A percentile compares a stretch with the other conserved stretches of the same genome.
phyloP scores from a whole-genome alignment of 2,888 invertebrate species.

The Coleophora deauratella region DNA sequence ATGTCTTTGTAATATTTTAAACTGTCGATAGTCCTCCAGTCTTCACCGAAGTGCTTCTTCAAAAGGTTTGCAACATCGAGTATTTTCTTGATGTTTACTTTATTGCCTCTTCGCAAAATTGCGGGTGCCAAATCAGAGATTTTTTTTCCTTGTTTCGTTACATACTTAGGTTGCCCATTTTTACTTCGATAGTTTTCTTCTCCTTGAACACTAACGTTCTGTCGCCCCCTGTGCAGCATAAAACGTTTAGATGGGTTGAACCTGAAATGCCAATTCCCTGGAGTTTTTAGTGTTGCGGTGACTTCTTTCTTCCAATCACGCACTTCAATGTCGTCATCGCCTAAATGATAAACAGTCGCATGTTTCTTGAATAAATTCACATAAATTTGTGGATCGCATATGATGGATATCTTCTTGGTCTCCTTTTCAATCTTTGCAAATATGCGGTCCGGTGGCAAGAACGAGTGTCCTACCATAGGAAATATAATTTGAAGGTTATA shows the following conservation, averaged over 20 bases:
- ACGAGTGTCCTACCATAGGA: constrained; percentile 16
- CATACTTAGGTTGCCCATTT: constrained; percentile 13
- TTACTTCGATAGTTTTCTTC: no score
- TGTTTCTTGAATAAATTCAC: no score
- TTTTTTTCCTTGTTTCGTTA: constrained; percentile 14
- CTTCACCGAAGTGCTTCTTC: constrained; percentile 18
- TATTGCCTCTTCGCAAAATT: constrained; percentile 13
- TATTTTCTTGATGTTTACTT: constrained; percentile 15
- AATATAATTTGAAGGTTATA: constrained; percentile 7
- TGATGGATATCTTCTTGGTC: constrained; percentile 9
- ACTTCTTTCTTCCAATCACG: no score
- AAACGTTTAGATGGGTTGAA: constrained; percentile 16
- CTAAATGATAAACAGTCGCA: no score
- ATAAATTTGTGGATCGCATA: no score
- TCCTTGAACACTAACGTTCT: constrained; percentile 12
- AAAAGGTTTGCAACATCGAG: constrained; percentile 17
- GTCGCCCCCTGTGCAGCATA: constrained; percentile 11
- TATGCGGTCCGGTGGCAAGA: constrained; percentile 14
- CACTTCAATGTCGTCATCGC: no score
- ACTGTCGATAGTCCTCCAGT: constrained; percentile 15
- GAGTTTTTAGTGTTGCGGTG: constrained; percentile 5
- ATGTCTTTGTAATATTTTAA: constrained; percentile 19
- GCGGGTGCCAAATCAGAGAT: constrained; percentile 11
- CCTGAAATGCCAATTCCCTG: constrained; percentile 14
- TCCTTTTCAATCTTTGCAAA: constrained; percentile 13